Evolutionary conservation across 2,113 vertebrate species (phyloP).

Genomic region (Centropus unirufus): DNA sequence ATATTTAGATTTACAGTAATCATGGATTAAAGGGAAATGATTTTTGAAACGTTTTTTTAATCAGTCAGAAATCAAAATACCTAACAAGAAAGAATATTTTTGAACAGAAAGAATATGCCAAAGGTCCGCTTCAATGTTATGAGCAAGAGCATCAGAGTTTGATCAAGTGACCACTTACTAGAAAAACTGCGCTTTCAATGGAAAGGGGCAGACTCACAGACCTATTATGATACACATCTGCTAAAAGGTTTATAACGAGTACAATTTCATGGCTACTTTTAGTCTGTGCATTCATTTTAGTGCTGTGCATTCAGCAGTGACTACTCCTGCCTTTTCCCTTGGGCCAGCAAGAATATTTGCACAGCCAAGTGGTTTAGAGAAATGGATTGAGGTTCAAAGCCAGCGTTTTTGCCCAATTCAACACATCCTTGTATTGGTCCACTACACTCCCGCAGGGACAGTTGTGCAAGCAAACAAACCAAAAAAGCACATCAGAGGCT

Average conservation of each 20-base stretch:
- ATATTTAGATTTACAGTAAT: background rate
- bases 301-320: background rate
- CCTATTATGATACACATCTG: background rate
- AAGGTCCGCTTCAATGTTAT: background rate
- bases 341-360: background rate
- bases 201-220: background rate
- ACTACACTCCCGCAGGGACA: background rate
- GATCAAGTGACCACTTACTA: background rate
- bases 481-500: background rate
- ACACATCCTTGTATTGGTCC: background rate
- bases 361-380: background rate
- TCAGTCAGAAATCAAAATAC: background rate
- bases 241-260: slow-evolving; percentile 11
- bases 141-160: background rate
- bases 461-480: background rate
- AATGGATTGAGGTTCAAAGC: background rate
- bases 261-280: background rate
- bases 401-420: background rate
- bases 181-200: background rate
- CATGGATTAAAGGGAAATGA: background rate
- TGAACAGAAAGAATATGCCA: background rate
- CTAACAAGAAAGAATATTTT: background rate
- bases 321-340: background rate
- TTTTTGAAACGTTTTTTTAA: background rate
- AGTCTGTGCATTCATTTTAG: background rate